phyloP scores from a whole-genome alignment of 2,888 invertebrate genomes.

The Lypha dubia region DNA sequence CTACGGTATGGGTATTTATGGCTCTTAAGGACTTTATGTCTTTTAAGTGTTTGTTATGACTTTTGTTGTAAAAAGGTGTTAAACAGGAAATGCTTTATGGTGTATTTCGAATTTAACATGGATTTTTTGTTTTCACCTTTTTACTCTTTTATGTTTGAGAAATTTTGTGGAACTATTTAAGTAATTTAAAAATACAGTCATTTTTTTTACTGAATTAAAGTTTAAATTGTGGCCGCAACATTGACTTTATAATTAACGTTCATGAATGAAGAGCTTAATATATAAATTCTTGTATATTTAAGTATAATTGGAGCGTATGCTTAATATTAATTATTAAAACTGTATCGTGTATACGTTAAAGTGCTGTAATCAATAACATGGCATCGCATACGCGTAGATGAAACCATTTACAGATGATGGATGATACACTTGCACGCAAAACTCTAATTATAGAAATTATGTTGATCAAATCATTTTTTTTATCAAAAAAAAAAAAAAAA shows the following conservation, averaged over 20 bases:
- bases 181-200: not conserved
- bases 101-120: constrained; percentile 6
- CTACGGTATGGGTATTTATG: not conserved
- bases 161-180: not conserved
- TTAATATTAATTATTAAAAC: constrained; percentile 4
- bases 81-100: constrained; percentile 59
- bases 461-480: too few species aligned
- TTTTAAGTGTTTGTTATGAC: constrained; percentile 51
- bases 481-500: too few species aligned
- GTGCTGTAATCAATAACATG: too few species aligned
- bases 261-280: too few species aligned
- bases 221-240: too few species aligned
- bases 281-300: not conserved
- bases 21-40: constrained; percentile 31
- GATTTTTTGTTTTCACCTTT: not conserved
- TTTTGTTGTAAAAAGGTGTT: constrained; percentile 59
- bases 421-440: too few species aligned
- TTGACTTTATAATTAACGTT: too few species aligned
- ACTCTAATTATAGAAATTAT: too few species aligned
- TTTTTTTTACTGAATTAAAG: too few species aligned
- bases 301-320: constrained; percentile 4
- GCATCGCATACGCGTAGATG: too few species aligned
- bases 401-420: too few species aligned
- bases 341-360: constrained; percentile 18
- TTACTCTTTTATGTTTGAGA: constrained; percentile 2